Conservation (phyloP, 1,140 invertebrate species). For the Hylaeus anthracinus region DNA sequence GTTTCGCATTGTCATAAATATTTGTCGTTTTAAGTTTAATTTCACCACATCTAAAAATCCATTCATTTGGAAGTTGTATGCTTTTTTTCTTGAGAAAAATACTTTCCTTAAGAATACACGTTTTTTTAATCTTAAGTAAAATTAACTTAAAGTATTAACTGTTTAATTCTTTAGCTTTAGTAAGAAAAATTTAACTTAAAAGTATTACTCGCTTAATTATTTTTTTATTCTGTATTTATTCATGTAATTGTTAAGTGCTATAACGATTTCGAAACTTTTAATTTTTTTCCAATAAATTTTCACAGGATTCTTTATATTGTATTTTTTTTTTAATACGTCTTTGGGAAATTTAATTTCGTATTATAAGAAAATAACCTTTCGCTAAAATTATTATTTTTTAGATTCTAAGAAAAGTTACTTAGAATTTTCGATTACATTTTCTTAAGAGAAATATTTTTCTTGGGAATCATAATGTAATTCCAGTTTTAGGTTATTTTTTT, state of each 20-base stretch:
- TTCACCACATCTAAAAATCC: constrained; percentile 5
- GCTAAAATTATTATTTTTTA: neutral
- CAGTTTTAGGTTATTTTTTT: neutral
- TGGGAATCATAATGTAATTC: neutral
- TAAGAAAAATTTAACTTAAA: constrained; percentile 43
- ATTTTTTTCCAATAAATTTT: neutral
- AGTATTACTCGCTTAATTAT: constrained; percentile 44
- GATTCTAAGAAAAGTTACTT: neutral
- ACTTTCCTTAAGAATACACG: constrained; percentile 22
- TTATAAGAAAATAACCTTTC: neutral
- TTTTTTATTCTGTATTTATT: constrained; percentile 44
- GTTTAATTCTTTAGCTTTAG: constrained; percentile 33
- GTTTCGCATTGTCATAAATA: neutral
- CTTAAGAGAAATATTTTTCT: constrained; percentile 20
- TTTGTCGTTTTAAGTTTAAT: neutral
- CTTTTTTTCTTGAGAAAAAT: constrained; percentile 5
- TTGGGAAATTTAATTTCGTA: neutral
- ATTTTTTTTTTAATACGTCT: neutral
- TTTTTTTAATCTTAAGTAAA: constrained; percentile 29
- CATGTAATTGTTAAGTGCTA: constrained; percentile 27
- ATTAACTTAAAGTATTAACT: constrained; percentile 39
- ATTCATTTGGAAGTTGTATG: neutral
- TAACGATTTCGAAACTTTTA: neutral
- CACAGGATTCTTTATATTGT: neutral
- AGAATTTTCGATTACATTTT: neutral